Base-by-base conservation (phyloP, 2,888 invertebrate species). In the Cacoxenus indagator region DNA sequence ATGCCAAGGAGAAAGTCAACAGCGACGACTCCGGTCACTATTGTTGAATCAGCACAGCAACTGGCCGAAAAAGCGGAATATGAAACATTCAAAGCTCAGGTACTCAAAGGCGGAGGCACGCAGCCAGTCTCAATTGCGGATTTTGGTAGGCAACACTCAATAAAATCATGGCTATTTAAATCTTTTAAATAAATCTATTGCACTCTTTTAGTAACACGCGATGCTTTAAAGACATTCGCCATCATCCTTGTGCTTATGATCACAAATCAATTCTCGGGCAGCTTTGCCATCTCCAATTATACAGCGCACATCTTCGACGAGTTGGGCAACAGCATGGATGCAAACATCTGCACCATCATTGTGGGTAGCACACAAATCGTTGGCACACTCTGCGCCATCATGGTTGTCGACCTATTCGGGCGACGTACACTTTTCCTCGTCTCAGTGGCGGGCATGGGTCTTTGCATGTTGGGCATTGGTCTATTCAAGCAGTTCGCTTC, bases 261-360 rank as follows among this genome's bases (percentile, higher is more conserved):
- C 14, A 67, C 78, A n/a, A 84, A 84, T 67, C 82, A 82, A 71
- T 69, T 81, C 22, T 82, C 85, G 17, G 86, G 86, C 9, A 73
- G 76, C 62, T 84, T 82, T 61, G 80, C 82, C n/a, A 72, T 87
- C 27, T 71, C 83, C 27, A 86, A 80, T 70, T 86, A 87, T 68
- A 81, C 85, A 0, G 76, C 86, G 43, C 75, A 78, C 48, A 86
- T 86, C 22, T 86, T 87, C 54, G 69, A 67, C 0, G 73, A 77
- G 45, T 70, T 83, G 17, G 76, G 80, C 14, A 79, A 79, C 2
- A 73, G 68, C 29, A 67, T 87, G 14, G 77, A 78, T 9, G 75
- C 83, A 0, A 85, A 86, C 54, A 75, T 74, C 17, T 77, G 78
- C 54, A 84, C 86, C 1, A 86, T 86, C 24, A 74, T 84, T 11